These are phyloP conservation scores for Papilio elwesi DNA, from an alignment of 2,888 invertebrate species.

Conservation along the genomic window DNA sequence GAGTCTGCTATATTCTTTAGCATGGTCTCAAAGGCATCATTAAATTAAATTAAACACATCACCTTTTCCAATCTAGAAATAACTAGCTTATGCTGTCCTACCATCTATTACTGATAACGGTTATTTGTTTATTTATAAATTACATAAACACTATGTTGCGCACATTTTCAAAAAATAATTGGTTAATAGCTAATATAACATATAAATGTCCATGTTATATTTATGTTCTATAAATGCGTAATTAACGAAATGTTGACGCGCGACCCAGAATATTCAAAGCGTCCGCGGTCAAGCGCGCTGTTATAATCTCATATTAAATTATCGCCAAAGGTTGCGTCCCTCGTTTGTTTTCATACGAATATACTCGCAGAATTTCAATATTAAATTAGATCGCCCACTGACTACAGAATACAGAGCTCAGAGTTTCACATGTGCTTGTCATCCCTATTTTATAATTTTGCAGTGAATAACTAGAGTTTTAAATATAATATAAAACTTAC, in stretches of 20 bases:
- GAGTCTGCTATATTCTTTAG: too few relatives aligned
- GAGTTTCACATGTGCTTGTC: background rate
- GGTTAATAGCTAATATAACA: too few relatives aligned
- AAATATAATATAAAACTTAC: background rate
- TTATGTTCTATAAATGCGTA: conserved; percentile 26
- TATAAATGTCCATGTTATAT: background rate
- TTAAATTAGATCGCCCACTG: conserved; percentile 41
- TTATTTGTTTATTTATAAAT: too few relatives aligned
- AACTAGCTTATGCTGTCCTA: too few relatives aligned
- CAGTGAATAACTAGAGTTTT: background rate
- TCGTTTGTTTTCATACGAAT: conserved; percentile 60
- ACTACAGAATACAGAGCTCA: conserved; percentile 2
- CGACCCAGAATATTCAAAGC: conserved; percentile 44
- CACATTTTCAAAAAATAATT: too few relatives aligned
- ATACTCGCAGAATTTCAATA: conserved; percentile 47
- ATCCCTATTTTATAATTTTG: background rate
- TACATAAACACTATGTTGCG: background rate
- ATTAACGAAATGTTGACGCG: conserved; percentile 39
- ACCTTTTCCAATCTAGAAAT: too few relatives aligned
- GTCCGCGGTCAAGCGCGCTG: conserved; percentile 44
- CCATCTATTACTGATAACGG: too few relatives aligned
- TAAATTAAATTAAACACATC: too few relatives aligned
- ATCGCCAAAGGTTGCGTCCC: conserved; percentile 69
- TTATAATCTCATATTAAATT: conserved; percentile 72
- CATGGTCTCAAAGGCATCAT: too few relatives aligned